Evolutionary conservation across 2,797 vertebrate genomes (phyloP).

Genomic region (Oryzias sinensis): DNA sequence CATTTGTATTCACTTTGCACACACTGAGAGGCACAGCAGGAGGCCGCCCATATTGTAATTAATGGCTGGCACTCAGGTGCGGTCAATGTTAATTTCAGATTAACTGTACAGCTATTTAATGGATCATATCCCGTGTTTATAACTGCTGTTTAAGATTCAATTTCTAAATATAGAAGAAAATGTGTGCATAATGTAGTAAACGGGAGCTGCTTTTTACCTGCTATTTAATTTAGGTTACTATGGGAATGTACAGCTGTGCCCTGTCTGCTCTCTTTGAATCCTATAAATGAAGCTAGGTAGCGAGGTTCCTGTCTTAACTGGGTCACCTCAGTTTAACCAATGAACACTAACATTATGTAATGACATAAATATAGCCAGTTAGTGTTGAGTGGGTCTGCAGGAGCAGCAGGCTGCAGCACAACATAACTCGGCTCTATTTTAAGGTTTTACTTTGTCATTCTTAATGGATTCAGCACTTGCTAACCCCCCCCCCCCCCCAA

Average conservation of each 20-base stretch:
- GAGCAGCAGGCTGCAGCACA: constrained; percentile 33
- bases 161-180: background rate
- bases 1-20: constrained; percentile 41
- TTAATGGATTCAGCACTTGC: background rate
- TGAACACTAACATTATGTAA: constrained; percentile 66
- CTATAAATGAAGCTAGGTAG: constrained; percentile 55
- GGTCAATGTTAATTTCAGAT: constrained; percentile 17
- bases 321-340: constrained; percentile 62
- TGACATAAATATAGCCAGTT: constrained; percentile 64
- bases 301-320: constrained; percentile 56
- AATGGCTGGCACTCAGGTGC: constrained; percentile 33
- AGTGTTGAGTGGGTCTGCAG: constrained; percentile 41
- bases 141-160: constrained; percentile 1
- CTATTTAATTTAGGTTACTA: background rate
- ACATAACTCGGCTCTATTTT: constrained; percentile 32
- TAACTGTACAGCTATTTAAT: constrained; percentile 25
- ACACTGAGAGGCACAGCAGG: constrained; percentile 36
- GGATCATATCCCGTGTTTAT: background rate
- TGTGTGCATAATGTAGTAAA: background rate
- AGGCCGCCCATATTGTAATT: constrained; percentile 35
- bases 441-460: constrained; percentile 14
- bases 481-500: no score
- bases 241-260: constrained; percentile 8
- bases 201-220: background rate
- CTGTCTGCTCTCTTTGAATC: constrained; percentile 5